phyloP scores from a whole-genome alignment of 1,140 invertebrate genomes.

The Linepithema humile region DNA sequence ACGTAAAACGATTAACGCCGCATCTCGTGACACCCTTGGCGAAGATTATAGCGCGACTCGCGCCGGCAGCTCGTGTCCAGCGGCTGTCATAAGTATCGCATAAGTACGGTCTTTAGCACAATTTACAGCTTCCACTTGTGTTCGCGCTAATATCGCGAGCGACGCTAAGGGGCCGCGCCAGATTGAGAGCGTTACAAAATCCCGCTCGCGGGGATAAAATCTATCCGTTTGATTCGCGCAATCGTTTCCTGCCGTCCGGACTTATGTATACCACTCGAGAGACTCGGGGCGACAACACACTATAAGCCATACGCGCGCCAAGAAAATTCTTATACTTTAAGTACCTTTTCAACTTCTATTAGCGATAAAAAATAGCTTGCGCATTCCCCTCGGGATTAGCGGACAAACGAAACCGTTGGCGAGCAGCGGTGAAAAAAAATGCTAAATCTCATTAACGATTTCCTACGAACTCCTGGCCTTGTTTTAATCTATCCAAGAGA shows the following conservation, averaged over 20 bases:
- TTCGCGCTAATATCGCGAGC: not conserved
- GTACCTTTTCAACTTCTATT: not conserved
- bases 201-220: conserved; percentile 44
- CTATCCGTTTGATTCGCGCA: conserved; percentile 29
- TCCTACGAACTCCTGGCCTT: not conserved
- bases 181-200: conserved; percentile 38
- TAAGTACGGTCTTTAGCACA: not conserved
- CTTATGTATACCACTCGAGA: conserved; percentile 19
- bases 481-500: not conserved
- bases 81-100: not conserved
- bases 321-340: not conserved
- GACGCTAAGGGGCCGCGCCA: too few relatives aligned
- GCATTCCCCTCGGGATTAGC: not conserved
- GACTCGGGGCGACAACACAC: conserved; percentile 30
- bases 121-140: conserved; percentile 34
- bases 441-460: conserved; percentile 6
- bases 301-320: too few relatives aligned
- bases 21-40: not conserved
- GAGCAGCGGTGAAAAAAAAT: not conserved
- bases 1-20: not conserved
- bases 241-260: conserved; percentile 21
- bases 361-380: not conserved
- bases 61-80: not conserved
- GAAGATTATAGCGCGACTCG: not conserved
- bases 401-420: not conserved